Conservation (phyloP, 2,888 invertebrate species). For the Sphaerophoria taeniata region DNA sequence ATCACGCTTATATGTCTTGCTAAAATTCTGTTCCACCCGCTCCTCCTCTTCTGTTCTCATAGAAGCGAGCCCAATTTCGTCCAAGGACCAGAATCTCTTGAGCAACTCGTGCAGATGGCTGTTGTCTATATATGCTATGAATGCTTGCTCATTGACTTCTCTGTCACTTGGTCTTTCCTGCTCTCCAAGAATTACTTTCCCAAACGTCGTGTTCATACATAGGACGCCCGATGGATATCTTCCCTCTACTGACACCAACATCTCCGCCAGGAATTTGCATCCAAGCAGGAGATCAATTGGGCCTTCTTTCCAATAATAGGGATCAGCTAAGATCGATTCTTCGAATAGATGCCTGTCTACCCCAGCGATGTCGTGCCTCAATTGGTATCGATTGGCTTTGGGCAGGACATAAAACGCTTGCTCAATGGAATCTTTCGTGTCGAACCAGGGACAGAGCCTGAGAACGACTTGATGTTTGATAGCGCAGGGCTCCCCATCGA, state of each 20-base stretch:
- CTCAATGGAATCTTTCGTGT: not conserved
- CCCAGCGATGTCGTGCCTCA: no score
- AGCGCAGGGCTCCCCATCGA: not conserved
- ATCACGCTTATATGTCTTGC: not conserved
- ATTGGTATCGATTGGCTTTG: no score
- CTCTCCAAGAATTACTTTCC: not conserved
- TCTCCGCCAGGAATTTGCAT: no score
- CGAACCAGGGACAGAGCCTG: slow-evolving; percentile 18
- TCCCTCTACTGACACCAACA: no score
- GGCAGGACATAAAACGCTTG: slow-evolving; percentile 3
- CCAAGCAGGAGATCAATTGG: no score
- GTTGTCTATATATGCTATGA: not conserved
- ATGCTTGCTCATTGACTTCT: not conserved
- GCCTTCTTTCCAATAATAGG: no score
- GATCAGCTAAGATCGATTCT: not conserved
- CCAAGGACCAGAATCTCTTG: no score
- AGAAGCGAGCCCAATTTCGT: not conserved
- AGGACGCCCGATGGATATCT: not conserved
- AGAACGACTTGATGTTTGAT: slow-evolving; percentile 15
- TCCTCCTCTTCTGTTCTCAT: slow-evolving; percentile 7
- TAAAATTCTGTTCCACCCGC: slow-evolving; percentile 11
- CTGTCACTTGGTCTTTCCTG: not conserved
- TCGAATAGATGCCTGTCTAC: not conserved
- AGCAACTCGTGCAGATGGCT: not conserved
- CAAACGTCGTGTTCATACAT: not conserved